Percentiles rank a stretch among this genome's conserved stretches.
Conservation (phyloP, 2,888 invertebrate species). For the Danaus chrysippus region DNA sequence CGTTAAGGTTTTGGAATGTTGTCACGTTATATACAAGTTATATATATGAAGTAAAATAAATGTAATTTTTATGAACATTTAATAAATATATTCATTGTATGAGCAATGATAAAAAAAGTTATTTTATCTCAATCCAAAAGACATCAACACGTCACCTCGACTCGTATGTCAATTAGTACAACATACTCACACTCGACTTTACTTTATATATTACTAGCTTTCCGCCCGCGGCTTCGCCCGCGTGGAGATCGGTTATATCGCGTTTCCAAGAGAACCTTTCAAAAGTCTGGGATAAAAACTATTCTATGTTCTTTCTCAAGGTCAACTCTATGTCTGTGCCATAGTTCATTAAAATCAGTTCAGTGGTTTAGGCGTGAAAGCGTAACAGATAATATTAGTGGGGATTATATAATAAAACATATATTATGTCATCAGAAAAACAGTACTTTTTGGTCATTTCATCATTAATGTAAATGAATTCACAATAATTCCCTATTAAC, state of each 20-base stretch:
- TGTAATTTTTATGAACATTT: not conserved
- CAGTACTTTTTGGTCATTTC: not conserved
- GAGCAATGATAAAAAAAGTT: not conserved
- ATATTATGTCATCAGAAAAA: no score
- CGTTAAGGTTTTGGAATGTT: conserved; percentile 6
- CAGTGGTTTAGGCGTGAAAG: no score
- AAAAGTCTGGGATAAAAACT: no score
- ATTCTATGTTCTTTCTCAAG: no score
- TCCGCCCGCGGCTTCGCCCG: no score
- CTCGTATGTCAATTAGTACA: conserved; percentile 12
- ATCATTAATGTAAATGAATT: not conserved
- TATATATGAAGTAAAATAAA: no score
- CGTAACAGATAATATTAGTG: no score
- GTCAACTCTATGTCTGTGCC: no score
- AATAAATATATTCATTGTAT: not conserved
- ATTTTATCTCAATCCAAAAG: conserved; percentile 18
- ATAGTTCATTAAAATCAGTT: no score
- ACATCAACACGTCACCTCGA: conserved; percentile 13
- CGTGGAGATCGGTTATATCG: no score
- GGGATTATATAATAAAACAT: no score
- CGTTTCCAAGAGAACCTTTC: no score
- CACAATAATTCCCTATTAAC: not conserved
- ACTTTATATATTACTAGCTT: not conserved
- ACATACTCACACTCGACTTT: not conserved
- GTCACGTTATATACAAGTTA: not conserved